Base-by-base conservation (phyloP, 2,797 vertebrate species). In the Bradypodion pumilum region DNA sequence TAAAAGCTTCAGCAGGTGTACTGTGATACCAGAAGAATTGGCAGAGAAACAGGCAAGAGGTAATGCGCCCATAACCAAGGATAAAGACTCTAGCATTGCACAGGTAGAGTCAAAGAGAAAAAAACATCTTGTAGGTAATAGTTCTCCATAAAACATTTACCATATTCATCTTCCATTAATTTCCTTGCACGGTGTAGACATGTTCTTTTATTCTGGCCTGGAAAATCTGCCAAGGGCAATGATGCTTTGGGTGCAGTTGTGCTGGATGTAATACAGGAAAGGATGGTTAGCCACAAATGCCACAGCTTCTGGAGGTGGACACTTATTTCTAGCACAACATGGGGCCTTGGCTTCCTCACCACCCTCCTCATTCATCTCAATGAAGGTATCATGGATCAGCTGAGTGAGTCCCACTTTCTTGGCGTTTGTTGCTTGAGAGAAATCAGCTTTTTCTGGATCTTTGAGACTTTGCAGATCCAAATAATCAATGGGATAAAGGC, bases 291-390 rank as follows among this genome's bases (percentile, higher is more conserved):
- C 75, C 23, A 7, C 2, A 25, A 78, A 29, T 1, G 4, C 2
- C 40, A 46, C 1, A 19, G 52, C 0, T 35, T 62, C 52, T 23
- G 21, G 65, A 37, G 3, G 23, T 19, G 32, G 52, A 12, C 52
- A n/a, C 40, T 46, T 76, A 15, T 23, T 7, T 7, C 2, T 60
- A 32, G 21, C 0, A 52, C 23, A 37, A 29, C 5, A 23, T 16
- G 7, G 23, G 7, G 66, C 23, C 29, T 62, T 52, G 37, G 66
- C 3, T 49, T 60, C n/a, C n/a, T 78, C 52, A 35, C 37, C 66
- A 9, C 74, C 82, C 29, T 84, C 82, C n/a, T 84, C 82, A 69
- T 78, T 49, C 13, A 78, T 62, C 68, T 79, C 83, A 32, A 79
- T 5, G 7, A 56, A 56, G 7, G 83, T 37, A 35, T 72, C 35